Conservation (phyloP, 2,797 vertebrate genomes). For the Sebastes alutus region DNA sequence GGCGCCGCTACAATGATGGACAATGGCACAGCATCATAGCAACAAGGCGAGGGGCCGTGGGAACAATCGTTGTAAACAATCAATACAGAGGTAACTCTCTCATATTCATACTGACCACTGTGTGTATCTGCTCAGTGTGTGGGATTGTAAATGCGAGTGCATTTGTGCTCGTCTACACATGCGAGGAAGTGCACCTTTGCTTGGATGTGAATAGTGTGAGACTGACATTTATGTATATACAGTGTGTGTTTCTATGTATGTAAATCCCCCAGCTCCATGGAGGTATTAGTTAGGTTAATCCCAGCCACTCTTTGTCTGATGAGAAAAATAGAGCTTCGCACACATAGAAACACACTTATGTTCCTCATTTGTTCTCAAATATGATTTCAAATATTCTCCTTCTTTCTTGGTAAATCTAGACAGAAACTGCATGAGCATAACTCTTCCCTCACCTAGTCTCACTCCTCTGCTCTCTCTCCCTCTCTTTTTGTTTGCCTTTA, state of each 20-base stretch:
- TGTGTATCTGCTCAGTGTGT: conserved; percentile 40
- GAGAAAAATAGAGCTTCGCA: conserved; percentile 68
- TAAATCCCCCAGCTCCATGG: conserved; percentile 63
- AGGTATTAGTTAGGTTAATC: conserved; percentile 82
- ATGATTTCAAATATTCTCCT: not conserved
- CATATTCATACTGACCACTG: conserved; percentile 70
- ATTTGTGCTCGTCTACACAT: conserved; percentile 2
- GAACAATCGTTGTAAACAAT: conserved; percentile 87
- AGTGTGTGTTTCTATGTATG: conserved; percentile 31
- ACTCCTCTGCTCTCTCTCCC: not conserved
- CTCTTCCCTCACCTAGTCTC: not conserved
- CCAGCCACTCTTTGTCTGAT: conserved; percentile 75
- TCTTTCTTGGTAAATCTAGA: not conserved
- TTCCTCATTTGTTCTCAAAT: not conserved
- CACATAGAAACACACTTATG: conserved; percentile 1
- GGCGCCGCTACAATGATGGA: conserved; percentile 86
- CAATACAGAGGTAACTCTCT: conserved; percentile 80
- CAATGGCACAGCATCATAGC: conserved; percentile 90
- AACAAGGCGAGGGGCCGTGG: conserved; percentile 86
- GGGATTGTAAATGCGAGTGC: conserved; percentile 10
- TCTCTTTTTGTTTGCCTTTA: not conserved
- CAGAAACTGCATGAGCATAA: not conserved
- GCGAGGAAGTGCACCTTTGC: not conserved
- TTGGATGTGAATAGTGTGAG: conserved; percentile 12
- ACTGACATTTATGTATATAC: not conserved